Conservation (phyloP, 2,797 vertebrate species). For the Nothura maculosa region DNA sequence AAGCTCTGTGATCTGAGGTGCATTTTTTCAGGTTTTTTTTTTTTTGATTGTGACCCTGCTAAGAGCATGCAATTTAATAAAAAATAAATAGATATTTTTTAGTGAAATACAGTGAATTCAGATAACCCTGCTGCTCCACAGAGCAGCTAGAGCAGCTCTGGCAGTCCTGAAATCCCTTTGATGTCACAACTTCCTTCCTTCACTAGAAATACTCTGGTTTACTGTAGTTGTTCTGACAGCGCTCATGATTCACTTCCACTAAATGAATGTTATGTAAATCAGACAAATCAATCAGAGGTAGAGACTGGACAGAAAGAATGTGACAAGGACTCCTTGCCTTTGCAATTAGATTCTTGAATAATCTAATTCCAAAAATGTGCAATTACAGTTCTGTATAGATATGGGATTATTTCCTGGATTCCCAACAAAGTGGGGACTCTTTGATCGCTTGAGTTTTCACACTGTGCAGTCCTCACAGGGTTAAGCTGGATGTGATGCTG, state of each 20-base stretch:
- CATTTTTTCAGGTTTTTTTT: not conserved
- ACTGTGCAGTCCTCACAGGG: slow-evolving; percentile 46
- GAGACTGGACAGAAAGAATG: not conserved
- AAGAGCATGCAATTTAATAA: not conserved
- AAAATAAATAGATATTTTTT: slow-evolving; percentile 10
- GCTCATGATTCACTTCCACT: slow-evolving; percentile 52
- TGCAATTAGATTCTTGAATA: not conserved
- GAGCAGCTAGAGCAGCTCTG: not conserved
- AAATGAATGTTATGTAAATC: slow-evolving; percentile 42
- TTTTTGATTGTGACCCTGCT: not conserved
- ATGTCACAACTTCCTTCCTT: slow-evolving; percentile 30
- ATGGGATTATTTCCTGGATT: not conserved
- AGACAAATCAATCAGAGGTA: slow-evolving; percentile 30
- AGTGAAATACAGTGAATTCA: not conserved
- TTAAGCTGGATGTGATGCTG: slow-evolving; percentile 74
- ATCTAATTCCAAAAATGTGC: not conserved
- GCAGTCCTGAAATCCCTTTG: slow-evolving; percentile 19
- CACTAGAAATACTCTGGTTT: slow-evolving; percentile 39
- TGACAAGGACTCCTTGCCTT: not conserved
- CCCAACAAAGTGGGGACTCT: slow-evolving; percentile 25
- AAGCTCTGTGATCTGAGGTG: not conserved
- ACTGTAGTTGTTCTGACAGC: slow-evolving; percentile 18
- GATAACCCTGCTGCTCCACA: not conserved
- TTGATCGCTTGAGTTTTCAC: slow-evolving; percentile 45
- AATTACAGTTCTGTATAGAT: not conserved